Evolutionary conservation across 2,888 invertebrate genomes (phyloP), one percentile per base, ranked within the genome.

Genomic region (Xestia ashworthii): DNA sequence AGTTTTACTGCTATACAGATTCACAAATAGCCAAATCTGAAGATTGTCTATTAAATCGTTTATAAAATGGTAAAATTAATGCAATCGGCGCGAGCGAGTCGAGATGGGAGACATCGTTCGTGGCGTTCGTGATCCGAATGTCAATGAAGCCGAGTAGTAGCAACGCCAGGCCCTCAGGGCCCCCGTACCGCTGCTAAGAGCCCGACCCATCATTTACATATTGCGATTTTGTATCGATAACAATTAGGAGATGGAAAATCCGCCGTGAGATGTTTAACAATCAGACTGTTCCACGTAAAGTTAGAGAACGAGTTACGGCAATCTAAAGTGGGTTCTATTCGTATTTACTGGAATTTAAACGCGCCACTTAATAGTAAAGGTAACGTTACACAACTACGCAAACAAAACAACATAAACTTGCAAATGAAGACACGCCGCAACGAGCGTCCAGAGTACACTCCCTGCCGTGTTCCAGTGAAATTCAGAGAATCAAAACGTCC

Each of bases 51-150:
- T 96, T 95, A 96, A 96, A 96, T 95, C 95, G 95, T 94, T 96
- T 95, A 95, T 95, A 95, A 96, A 96, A 96, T 94, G 95, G 95
- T 93, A 93, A 95, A 96, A 96, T 96, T 96, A 96, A 96, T 96
- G 96, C 95, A 95, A 96, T 96, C 95, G 95, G 94, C 92, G 93
- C 91, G 91, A 95, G 95, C 91, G 93, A 94, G 93, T 94, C 91
- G 95, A 94, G 94, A 96, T 95, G 96, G 95, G 93, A 91, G 95
- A 95, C 96, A 95, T 95, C 95, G 95, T 96, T 95, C 92, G 93
- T 92, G 91, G 91, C 92, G 94, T 90, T 94, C 96, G 96, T 96
- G 96, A 93, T 92, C 89, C 91, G 96, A 95, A 96, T 96, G 94
- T 93, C 90, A 93, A 95, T 94, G 93, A 94, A 92, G 91, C 88